Evolutionary conservation across 2,888 invertebrate genomes (phyloP), one percentile per base, ranked within the genome.

Genomic region (Apamea anceps): DNA sequence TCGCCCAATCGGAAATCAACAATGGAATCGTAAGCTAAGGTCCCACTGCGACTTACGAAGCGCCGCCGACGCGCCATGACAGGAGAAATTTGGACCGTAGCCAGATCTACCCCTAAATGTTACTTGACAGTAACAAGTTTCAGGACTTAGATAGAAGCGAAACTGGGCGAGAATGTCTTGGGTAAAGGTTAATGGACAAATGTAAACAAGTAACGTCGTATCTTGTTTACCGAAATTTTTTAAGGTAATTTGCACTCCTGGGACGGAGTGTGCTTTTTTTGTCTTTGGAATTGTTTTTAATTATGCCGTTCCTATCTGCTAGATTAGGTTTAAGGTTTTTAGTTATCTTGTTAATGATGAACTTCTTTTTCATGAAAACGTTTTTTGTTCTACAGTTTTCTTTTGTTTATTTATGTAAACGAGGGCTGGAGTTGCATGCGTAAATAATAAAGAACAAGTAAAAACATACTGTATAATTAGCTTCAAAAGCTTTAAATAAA

Each of bases 11-110:
- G 80, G 77, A 85, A 80, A 79, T 85, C 80, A 79, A 82, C 82
- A 87, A 82, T 80, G 45, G 71, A 73, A 66, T 86, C 48, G 85
- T 80, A 78, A 80, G 77, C 68, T 72, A 66, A 74, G 72, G 72
- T 77, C 67, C 74, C 81, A 32, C 15, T 13, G 72, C 67, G 82
- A 76, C 54, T 54, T 80, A 76, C 67, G 54, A 51, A 79, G 78
- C 57, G 32, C 54, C 62, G 72, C 3, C 37, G 62, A 37, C n/a
- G 42, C 62, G 72, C 28, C 72, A 71, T 76, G 81, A 79, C 87
- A 79, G 70, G 57, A 32, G 66, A 28, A 77, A 79, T 79, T 87
- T 87, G 88, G 89, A 77, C 21, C 73, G 63, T n/a, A 68, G 89
- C 87, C 89, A 88, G 75, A 68, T 67, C 57, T 48, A 21, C 62